These are phyloP conservation scores for Synanthedon vespiformis DNA, from an alignment of 2,888 invertebrate genomes.

Conservation along the genomic window DNA sequence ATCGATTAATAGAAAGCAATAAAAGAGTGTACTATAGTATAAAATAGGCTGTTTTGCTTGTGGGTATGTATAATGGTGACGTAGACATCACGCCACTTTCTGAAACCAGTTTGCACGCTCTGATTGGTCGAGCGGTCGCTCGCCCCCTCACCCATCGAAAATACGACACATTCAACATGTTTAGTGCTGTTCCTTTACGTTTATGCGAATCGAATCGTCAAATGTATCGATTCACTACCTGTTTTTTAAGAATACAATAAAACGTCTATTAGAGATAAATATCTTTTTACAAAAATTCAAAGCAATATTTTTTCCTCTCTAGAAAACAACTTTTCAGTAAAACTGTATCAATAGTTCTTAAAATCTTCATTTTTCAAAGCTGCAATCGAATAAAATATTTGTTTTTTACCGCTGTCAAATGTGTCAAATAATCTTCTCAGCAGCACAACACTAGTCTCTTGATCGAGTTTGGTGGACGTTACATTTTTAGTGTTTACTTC, in stretches of 20 bases:
- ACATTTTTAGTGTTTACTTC: constrained; percentile 47
- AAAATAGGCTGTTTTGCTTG: constrained; percentile 2
- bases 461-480: constrained; percentile 16
- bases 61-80: constrained; percentile 32
- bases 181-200: constrained; percentile 24
- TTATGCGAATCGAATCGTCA: neutral
- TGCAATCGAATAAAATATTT: too few relatives aligned
- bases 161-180: constrained; percentile 49
- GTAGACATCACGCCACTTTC: constrained; percentile 67
- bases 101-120: constrained; percentile 30
- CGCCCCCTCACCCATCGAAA: constrained; percentile 36
- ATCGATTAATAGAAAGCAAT: too few relatives aligned
- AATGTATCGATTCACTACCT: neutral
- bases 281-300: too few relatives aligned
- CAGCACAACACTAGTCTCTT: constrained; percentile 7
- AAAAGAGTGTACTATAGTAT: constrained; percentile 3
- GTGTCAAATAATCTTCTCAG: neutral
- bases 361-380: too few relatives aligned
- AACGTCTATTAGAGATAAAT: too few relatives aligned
- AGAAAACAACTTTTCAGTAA: too few relatives aligned
- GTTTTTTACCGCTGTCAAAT: neutral
- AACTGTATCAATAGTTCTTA: too few relatives aligned
- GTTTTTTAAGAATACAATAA: too few relatives aligned
- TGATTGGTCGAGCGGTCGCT: constrained; percentile 37
- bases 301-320: too few relatives aligned